A percentile compares a stretch with the other conserved stretches of the same genome.
Evolutionary conservation across 2,797 vertebrate species (phyloP).

Genomic region (Chelon auratus): DNA sequence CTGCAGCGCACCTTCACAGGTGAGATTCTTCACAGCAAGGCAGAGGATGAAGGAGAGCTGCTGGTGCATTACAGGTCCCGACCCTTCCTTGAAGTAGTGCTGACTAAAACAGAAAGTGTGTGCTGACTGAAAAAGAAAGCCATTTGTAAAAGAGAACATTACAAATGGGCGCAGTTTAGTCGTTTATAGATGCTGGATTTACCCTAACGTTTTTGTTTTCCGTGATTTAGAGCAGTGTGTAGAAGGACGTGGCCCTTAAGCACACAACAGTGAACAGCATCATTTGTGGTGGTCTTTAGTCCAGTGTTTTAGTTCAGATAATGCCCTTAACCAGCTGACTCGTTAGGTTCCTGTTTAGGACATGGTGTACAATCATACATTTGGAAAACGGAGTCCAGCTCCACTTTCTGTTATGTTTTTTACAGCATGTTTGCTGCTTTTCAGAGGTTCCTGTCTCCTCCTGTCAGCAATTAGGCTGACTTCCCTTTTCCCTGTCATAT

Average conservation of each 20-base stretch:
- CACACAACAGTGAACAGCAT: background rate
- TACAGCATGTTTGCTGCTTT: conserved; percentile 53
- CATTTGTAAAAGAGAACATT: background rate
- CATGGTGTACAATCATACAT: conserved; percentile 14
- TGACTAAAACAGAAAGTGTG: background rate
- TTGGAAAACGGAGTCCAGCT: conserved; percentile 8
- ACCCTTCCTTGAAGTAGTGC: background rate
- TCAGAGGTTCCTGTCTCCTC: conserved; percentile 50
- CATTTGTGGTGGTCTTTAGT: conserved; percentile 4
- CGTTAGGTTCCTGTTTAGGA: conserved; percentile 25
- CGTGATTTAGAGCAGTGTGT: background rate
- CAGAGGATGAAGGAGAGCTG: background rate
- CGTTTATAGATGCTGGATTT: background rate
- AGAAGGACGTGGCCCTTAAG: background rate
- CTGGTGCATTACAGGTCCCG: background rate
- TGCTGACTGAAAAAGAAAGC: background rate
- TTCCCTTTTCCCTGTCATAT: conserved; percentile 48
- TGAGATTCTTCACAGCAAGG: conserved; percentile 62
- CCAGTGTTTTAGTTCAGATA: conserved; percentile 12
- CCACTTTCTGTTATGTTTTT: conserved; percentile 43
- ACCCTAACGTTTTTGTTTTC: background rate
- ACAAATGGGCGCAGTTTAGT: conserved; percentile 17
- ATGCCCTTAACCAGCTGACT: conserved; percentile 32
- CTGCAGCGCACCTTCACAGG: conserved; percentile 98
- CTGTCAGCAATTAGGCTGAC: conserved; percentile 70